Conservation (phyloP, 1,140 invertebrate genomes). For the Oscheius sp. region DNA sequence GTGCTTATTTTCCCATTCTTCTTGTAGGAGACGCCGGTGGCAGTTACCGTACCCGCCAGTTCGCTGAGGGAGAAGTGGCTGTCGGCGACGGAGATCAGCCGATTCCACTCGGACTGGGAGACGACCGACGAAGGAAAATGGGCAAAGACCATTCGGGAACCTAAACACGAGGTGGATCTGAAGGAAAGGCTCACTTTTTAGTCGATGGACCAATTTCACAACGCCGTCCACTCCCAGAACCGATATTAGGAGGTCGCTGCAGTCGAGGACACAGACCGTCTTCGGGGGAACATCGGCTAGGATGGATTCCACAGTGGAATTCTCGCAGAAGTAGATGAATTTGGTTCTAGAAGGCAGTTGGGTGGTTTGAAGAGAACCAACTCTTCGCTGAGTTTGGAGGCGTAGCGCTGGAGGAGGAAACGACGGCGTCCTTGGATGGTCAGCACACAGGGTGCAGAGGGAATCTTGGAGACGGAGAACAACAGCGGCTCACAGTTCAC, state of each 20-base stretch:
- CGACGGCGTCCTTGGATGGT: not conserved
- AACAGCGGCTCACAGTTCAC: not conserved
- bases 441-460: not conserved
- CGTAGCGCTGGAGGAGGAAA: not conserved
- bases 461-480: not conserved
- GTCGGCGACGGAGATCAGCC: not conserved
- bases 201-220: not conserved
- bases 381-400: not conserved
- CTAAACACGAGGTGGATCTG: not conserved
- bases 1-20: not conserved
- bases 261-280: not conserved
- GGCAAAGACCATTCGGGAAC: not conserved
- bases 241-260: not conserved
- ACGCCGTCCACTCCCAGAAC: not conserved
- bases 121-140: not conserved
- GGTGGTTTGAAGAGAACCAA: not conserved
- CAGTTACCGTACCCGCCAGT: not conserved
- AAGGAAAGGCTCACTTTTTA: not conserved
- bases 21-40: not conserved
- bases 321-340: not conserved
- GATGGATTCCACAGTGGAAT: not conserved
- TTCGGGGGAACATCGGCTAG: not conserved
- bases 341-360: not conserved
- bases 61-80: not conserved
- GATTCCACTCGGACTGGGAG: not conserved